Evolutionary conservation across 2,888 invertebrate species (phyloP).

Genomic region (Chelonus formosanus): DNA sequence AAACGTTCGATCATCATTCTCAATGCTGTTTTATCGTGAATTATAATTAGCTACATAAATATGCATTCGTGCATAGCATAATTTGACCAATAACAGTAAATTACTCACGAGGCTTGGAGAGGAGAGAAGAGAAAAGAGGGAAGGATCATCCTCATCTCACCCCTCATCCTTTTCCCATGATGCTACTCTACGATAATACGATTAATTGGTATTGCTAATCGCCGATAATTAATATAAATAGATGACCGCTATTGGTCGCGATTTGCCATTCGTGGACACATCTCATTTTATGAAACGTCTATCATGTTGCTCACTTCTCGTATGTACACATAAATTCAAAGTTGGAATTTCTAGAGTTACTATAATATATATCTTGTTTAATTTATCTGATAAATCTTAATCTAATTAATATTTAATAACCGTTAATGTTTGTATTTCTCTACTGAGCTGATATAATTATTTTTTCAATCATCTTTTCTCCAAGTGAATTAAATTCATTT

Average conservation of each 20-base stretch:
- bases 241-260: slow-evolving; percentile 60
- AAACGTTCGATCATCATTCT: slow-evolving; percentile 54
- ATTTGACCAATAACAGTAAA: slow-evolving; percentile 65
- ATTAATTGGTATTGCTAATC: slow-evolving; percentile 63
- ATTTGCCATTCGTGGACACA: slow-evolving; percentile 38
- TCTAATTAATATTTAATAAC: too few species aligned
- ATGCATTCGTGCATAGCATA: slow-evolving; percentile 63
- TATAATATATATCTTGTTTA: too few species aligned
- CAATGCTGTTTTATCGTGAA: slow-evolving; percentile 60
- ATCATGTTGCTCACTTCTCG: background rate
- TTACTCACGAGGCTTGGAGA: slow-evolving; percentile 54
- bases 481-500: too few species aligned
- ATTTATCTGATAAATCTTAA: too few species aligned
- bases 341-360: too few species aligned
- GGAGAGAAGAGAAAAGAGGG: slow-evolving; percentile 14
- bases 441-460: too few species aligned
- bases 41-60: slow-evolving; percentile 65
- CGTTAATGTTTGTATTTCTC: too few species aligned
- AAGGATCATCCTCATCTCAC: slow-evolving; percentile 17
- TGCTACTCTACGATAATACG: slow-evolving; percentile 56
- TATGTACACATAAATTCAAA: too few species aligned
- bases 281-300: slow-evolving; percentile 5
- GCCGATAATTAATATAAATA: slow-evolving; percentile 64
- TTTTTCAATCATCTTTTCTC: too few species aligned
- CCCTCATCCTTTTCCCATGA: slow-evolving; percentile 14